Conservation (phyloP, 2,113 vertebrate genomes). For the Strix uralensis region DNA sequence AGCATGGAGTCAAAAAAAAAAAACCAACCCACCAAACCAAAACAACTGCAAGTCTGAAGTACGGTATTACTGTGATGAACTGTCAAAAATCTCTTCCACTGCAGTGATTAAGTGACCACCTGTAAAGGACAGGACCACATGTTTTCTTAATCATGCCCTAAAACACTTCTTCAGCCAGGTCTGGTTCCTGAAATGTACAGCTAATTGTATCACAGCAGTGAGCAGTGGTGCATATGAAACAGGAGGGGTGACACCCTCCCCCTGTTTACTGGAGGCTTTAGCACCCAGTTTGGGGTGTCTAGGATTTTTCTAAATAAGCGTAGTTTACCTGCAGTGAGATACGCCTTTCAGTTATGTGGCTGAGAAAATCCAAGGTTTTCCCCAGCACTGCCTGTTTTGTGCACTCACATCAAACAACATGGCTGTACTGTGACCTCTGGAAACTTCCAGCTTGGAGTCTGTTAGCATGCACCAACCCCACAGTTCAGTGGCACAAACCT, state of each 20-base stretch:
- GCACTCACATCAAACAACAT: neutral
- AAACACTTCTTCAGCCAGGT: neutral
- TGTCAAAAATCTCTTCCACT: neutral
- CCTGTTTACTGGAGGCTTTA: neutral
- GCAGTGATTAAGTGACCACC: neutral
- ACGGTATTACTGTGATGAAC: neutral
- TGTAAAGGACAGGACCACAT: neutral
- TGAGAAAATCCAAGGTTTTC: neutral
- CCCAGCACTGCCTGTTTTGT: neutral
- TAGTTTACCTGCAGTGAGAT: neutral
- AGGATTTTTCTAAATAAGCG: neutral
- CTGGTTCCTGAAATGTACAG: neutral
- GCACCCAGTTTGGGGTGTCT: neutral
- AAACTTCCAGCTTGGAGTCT: neutral
- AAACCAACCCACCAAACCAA: too few relatives aligned
- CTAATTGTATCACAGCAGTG: accelerated
- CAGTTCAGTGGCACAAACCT: neutral
- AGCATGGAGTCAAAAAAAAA: neutral
- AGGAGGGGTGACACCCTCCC: neutral
- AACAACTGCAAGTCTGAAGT: neutral
- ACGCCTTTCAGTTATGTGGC: neutral
- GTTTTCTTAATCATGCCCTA: neutral
- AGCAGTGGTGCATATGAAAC: neutral
- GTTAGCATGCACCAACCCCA: neutral
- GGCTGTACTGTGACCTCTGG: accelerated